A percentile compares a stretch with the other conserved stretches of the same genome.
Evolutionary conservation across 2,113 vertebrate genomes (phyloP).

Genomic region (Ageneiosus marmoratus): DNA sequence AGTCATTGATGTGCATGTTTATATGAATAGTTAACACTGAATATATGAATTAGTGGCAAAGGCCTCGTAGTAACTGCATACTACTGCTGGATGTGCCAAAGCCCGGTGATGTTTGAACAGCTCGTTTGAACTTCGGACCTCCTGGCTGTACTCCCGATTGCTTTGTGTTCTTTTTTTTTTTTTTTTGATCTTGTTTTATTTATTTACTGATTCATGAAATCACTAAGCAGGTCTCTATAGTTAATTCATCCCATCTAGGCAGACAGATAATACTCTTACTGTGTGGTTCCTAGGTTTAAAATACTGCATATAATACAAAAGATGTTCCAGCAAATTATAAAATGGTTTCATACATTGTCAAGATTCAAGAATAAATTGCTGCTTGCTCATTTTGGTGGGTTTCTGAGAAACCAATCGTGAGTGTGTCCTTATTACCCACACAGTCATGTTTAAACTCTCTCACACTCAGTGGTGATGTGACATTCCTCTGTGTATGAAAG

Average conservation of each 20-base stretch:
- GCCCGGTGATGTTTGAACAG: constrained; percentile 10
- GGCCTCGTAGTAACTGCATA: neutral
- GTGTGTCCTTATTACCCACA: constrained; percentile 51
- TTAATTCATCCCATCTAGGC: neutral
- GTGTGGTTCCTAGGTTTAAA: neutral
- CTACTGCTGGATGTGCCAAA: neutral
- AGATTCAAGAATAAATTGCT: neutral
- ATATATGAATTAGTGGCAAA: neutral
- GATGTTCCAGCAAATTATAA: neutral
- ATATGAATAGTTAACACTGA: neutral
- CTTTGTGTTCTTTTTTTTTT: neutral
- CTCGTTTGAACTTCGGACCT: constrained; percentile 20
- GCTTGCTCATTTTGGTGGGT: constrained; percentile 13
- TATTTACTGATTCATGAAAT: neutral
- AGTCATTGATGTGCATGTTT: neutral
- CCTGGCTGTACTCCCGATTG: neutral
- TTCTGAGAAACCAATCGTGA: neutral
- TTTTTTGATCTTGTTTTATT: neutral
- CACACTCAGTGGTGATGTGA: too few relatives aligned
- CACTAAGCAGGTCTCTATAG: neutral
- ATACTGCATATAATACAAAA: too few relatives aligned
- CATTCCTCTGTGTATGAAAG: neutral
- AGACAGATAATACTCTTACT: neutral
- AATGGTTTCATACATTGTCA: neutral
- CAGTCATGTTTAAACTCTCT: constrained; percentile 65